Base-by-base conservation (phyloP, 2,113 vertebrate species). In the Grantiella picta region DNA sequence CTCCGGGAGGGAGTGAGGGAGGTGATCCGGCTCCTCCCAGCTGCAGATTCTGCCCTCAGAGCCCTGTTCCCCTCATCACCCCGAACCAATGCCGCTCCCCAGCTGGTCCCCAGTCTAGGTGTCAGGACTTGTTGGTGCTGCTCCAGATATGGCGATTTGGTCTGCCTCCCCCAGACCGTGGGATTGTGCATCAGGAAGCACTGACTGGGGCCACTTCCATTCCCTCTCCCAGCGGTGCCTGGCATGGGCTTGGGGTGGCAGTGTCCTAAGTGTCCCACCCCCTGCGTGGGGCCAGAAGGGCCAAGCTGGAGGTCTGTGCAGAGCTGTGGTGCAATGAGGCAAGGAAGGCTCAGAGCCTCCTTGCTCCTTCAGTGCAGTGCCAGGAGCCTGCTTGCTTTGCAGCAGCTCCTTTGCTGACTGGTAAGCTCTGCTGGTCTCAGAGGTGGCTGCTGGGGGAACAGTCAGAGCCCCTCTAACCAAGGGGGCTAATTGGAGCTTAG, bases 31-130 rank as follows among this genome's bases (percentile, higher is more conserved):
- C 38, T 64, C 11, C 29, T 77, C 60, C 38, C 2, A 22, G 49
- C 42, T 3, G 3, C 8, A 1, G 36, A 35, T 40, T 12, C 31
- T 68, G 36, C 47, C 9, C 11, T 40, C 56, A 27, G 69, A 36
- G 22, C 35, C 38, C 38, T 35, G 53, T 40, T 38, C 38, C 44
- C 19, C 52, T n/a, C 15, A 12, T 13, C 18, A 3, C 10, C 25
- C 18, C 0, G 0, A 27, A 11, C 11, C n/a, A 42, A 2, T 1
- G 1, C 8, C 0, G 0, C 40, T 12, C 44, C 47, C 20, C 31
- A 42, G 19, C 35, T 9, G 3, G 8, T 52, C 20, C 24, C 38
- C 19, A 12, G 0, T 27, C 27, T 10, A 5, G 28, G 31, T 29
- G 38, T 17, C 12, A 54, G 42, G 23, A 65, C 38, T 42, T 38